phyloP scores from a whole-genome alignment of 2,888 invertebrate species.

The Reticulitermes lucifugus region DNA sequence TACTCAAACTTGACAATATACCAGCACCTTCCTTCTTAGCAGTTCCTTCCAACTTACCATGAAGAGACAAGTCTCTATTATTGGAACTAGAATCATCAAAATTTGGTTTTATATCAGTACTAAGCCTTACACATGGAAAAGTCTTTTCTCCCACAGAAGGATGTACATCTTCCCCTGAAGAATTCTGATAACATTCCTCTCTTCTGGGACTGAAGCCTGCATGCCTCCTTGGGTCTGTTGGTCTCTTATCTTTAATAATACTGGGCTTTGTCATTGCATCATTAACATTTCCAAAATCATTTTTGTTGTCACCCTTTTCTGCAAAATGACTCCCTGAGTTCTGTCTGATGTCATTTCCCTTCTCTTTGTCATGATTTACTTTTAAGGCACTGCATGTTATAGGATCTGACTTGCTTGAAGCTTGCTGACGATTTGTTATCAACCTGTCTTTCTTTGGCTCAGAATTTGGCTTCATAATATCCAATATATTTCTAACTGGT shows the following conservation, averaged over 20 bases:
- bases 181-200: not conserved
- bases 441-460: conserved; percentile 17
- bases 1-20: conserved; percentile 48
- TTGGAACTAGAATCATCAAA: not conserved
- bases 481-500: conserved; percentile 27
- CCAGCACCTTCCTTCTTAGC: not conserved
- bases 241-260: not conserved
- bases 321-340: not conserved
- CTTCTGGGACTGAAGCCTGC: not conserved
- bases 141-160: not conserved
- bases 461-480: not conserved
- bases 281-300: not conserved
- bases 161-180: not conserved
- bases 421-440: not conserved
- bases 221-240: conserved; percentile 8
- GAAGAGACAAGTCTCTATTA: not conserved
- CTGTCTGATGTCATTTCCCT: not conserved
- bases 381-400: not conserved
- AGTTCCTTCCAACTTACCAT: not conserved
- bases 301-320: not conserved
- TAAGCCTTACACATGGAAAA: not conserved
- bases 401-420: not conserved
- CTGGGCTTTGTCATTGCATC: not conserved
- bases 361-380: not conserved
- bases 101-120: not conserved